These are phyloP conservation scores for Laterallus jamaicensis DNA, from an alignment of 2,113 vertebrate species.

Conservation along the genomic window DNA sequence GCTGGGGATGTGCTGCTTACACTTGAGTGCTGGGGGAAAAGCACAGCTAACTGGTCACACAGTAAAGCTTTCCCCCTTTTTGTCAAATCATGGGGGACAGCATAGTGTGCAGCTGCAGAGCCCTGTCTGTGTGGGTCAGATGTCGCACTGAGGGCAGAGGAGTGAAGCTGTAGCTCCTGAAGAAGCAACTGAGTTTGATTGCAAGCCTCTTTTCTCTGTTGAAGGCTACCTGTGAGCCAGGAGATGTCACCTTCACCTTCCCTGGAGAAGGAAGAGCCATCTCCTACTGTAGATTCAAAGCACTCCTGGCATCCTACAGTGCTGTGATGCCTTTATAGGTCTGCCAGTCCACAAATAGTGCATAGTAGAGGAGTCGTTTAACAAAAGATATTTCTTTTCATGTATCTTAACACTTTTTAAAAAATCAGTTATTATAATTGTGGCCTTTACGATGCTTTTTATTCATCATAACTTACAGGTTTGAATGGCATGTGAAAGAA, in stretches of 20 bases:
- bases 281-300: background rate
- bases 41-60: background rate
- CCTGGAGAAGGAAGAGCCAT: background rate
- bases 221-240: background rate
- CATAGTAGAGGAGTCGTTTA: background rate
- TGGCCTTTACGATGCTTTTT: constrained; percentile 3
- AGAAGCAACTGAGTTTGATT: background rate
- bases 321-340: background rate
- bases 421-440: background rate
- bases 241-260: background rate
- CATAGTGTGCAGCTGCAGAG: background rate
- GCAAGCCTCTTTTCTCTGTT: background rate
- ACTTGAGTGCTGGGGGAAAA: background rate
- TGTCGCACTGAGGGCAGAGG: accelerated
- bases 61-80: background rate
- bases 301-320: background rate
- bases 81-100: background rate
- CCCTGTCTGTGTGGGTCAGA: background rate
- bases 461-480: background rate
- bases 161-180: background rate
- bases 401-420: background rate
- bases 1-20: background rate
- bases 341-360: background rate
- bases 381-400: background rate
- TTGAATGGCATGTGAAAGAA: background rate